Conservation (phyloP, 1,140 invertebrate genomes). For the Cotesia vestalis region DNA sequence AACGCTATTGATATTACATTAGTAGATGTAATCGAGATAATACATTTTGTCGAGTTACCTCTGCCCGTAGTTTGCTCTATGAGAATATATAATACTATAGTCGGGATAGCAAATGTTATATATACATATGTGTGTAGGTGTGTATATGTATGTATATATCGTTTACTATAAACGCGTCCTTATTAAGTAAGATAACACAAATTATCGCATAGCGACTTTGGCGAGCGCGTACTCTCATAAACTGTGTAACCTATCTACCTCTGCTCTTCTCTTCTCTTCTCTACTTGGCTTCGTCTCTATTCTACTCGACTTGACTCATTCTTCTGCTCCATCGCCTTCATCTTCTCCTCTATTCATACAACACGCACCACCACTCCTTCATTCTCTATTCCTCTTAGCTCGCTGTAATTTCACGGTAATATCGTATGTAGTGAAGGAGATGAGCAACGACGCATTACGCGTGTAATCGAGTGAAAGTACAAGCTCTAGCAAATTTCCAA, state of each 20-base stretch:
- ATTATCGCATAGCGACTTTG: slow-evolving; percentile 45
- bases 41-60: slow-evolving; percentile 38
- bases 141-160: slow-evolving; percentile 39
- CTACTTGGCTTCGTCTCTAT: neutral
- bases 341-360: neutral
- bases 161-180: slow-evolving; percentile 43
- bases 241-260: no score
- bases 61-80: neutral
- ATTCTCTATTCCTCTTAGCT: slow-evolving; percentile 14
- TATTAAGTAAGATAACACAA: slow-evolving; percentile 49
- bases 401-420: slow-evolving; percentile 24
- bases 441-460: slow-evolving; percentile 13
- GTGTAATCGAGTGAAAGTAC: slow-evolving; percentile 49
- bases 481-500: neutral
- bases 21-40: slow-evolving; percentile 45
- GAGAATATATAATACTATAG: neutral
- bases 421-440: slow-evolving; percentile 18
- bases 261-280: slow-evolving; percentile 5
- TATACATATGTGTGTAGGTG: no score
- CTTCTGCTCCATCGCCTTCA: slow-evolving; percentile 2
- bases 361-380: neutral
- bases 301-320: neutral
- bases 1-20: slow-evolving; percentile 38
- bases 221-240: slow-evolving; percentile 6
- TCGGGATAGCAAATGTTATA: slow-evolving; percentile 14